These are phyloP conservation scores for Panthera leo DNA, from an alignment of 2,113 vertebrate species.

Conservation along the genomic window DNA sequence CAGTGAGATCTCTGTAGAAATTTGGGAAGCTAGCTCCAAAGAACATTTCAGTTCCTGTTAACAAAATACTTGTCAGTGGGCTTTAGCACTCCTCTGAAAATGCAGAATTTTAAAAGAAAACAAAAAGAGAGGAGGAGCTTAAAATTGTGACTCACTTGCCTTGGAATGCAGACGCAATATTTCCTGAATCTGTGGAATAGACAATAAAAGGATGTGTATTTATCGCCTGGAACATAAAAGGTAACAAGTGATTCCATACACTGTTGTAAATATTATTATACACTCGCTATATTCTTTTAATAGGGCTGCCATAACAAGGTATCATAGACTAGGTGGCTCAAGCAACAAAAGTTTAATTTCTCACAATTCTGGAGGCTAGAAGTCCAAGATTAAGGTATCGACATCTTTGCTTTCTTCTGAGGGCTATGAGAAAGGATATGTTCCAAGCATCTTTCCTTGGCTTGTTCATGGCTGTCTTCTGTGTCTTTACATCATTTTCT, in stretches of 20 bases:
- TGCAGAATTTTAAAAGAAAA: slow-evolving; percentile 47
- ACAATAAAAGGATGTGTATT: slow-evolving; percentile 74
- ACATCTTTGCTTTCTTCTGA: not conserved
- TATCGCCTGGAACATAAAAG: slow-evolving; percentile 77
- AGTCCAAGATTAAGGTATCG: not conserved
- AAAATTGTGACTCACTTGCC: slow-evolving; percentile 77
- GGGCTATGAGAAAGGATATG: fast-evolving
- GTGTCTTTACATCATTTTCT: not conserved
- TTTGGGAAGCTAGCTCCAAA: not conserved
- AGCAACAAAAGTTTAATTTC: not conserved
- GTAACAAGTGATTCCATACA: slow-evolving; percentile 75
- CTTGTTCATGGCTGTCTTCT: not conserved
- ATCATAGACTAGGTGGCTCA: not conserved
- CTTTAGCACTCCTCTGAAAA: slow-evolving; percentile 77
- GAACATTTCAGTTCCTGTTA: slow-evolving; percentile 77
- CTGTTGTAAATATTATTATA: slow-evolving; percentile 68
- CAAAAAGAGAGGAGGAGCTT: not conserved
- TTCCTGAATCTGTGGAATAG: slow-evolving; percentile 74
- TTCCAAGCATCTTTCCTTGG: not conserved
- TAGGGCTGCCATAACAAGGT: not conserved
- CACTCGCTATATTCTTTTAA: not conserved
- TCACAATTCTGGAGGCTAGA: not conserved
- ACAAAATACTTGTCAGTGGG: slow-evolving; percentile 79
- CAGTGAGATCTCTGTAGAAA: not conserved
- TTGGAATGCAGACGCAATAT: slow-evolving; percentile 74